Base-by-base conservation (phyloP, 2,888 invertebrate species). In the Anticlea derivata region DNA sequence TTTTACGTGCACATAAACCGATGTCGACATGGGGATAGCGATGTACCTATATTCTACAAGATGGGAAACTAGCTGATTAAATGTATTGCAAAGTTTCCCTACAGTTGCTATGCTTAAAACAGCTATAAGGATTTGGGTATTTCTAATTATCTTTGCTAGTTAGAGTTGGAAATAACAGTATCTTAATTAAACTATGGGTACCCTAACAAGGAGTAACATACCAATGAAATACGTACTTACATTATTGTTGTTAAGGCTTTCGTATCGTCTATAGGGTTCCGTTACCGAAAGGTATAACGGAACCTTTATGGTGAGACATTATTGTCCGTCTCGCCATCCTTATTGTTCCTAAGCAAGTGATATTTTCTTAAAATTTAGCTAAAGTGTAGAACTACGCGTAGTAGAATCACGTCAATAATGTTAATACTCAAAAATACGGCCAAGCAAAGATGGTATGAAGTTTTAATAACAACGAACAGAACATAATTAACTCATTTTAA, bases 1-100 rank as follows among this genome's bases (percentile, higher is more conserved):
- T 53, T 73, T 73, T 68, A 71, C 56, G 62, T 41, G 55, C 50
- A 61, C 71, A 63, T 73, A 69, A 73, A 73, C 52, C 49, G 41
- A 58, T 60, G 60, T 57, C 55, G 50, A 44, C 35, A 50, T 45
- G 43, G 22, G 46, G 57, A 46, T 29, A 20, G 27, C 35, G 47
- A 57, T 50, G 54, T 46, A 56, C 48, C n/a, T n/a, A n/a, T n/a
- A n/a, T n/a, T n/a, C n/a, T n/a, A 39, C 60, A 48, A 27, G 37
- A 24, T 31, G 11, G 24, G 22, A 11, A 27, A 23, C 30, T 23
- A 31, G 8, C 31, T 7, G 24, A 41, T 41, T 41, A 7, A 41
- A 24, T 30, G 30, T 30, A 35, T 34, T 20, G 26, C 10, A 44
- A 34, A 34, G 33, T 44, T 44, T 35, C 11, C 27, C 13, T 13